Evolutionary conservation across 2,797 vertebrate species (phyloP).

Genomic region (Vireo griseus): DNA sequence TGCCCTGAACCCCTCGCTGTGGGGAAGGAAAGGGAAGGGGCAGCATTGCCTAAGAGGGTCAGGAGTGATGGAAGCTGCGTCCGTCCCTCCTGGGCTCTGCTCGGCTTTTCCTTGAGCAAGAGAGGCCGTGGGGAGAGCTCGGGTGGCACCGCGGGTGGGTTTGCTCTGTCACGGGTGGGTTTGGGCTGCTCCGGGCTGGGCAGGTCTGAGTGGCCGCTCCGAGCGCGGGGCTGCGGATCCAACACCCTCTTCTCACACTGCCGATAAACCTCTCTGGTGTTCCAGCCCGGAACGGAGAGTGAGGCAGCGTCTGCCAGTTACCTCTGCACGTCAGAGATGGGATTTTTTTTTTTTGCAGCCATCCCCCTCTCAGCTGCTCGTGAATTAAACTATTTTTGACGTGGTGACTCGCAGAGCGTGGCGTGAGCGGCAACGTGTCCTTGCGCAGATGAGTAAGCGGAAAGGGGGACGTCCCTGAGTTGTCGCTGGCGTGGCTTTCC

Average conservation of each 20-base stretch:
- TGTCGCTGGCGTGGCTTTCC: neutral
- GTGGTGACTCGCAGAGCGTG: neutral
- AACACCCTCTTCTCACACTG: neutral
- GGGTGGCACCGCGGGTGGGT: neutral
- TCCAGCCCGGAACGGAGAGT: neutral
- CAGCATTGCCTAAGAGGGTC: rapidly evolving
- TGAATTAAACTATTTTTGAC: neutral
- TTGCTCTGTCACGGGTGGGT: neutral
- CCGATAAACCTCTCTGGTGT: rapidly evolving
- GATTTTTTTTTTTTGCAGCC: neutral
- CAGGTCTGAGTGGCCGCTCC: neutral
- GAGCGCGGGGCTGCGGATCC: neutral
- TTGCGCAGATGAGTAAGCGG: neutral
- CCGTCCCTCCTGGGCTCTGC: rapidly evolving
- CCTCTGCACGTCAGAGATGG: neutral
- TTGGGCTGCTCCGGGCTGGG: neutral
- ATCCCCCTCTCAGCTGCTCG: neutral
- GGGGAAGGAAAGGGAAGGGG: neutral
- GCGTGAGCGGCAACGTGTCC: neutral
- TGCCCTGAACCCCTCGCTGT: neutral
- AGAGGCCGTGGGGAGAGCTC: neutral
- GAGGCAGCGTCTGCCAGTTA: rapidly evolving
- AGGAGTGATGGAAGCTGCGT: neutral
- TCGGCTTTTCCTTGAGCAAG: neutral
- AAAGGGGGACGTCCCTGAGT: neutral